phyloP scores from a whole-genome alignment of 1,140 invertebrate genomes.

The Zaprionus ornatus region DNA sequence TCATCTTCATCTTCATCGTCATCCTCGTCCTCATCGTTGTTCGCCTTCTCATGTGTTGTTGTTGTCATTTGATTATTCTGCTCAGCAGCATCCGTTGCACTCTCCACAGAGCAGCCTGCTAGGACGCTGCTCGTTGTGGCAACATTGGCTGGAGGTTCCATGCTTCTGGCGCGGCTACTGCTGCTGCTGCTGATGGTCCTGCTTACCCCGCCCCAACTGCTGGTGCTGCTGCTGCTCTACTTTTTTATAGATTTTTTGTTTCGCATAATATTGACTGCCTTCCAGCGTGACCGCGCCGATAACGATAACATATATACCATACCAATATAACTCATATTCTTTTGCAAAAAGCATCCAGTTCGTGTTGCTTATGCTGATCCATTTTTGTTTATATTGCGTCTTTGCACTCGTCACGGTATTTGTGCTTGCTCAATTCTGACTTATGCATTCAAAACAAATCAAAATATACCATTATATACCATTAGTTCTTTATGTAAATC shows the following conservation, averaged over 20 bases:
- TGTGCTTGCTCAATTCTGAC: neutral
- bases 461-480: neutral
- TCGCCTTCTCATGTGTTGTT: conserved; percentile 20
- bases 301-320: neutral
- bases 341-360: neutral
- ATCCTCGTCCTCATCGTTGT: conserved; percentile 39
- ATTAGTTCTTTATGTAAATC: neutral
- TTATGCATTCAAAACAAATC: neutral
- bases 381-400: neutral
- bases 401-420: neutral
- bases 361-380: neutral
- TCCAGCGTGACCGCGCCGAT: neutral
- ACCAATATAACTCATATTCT: neutral
- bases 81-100: conserved; percentile 19
- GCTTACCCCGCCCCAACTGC: conserved; percentile 44
- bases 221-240: conserved; percentile 45
- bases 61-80: conserved; percentile 20
- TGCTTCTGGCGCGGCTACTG: conserved; percentile 17
- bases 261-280: conserved; percentile 48
- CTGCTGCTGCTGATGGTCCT: conserved; percentile 20
- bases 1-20: conserved; percentile 42
- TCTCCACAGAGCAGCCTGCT: conserved; percentile 22
- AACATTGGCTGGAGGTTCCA: conserved; percentile 38
- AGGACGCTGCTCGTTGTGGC: conserved; percentile 14
- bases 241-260: conserved; percentile 57